Evolutionary conservation across 2,113 vertebrate species (phyloP).

Genomic region (Crotalus tigris): DNA sequence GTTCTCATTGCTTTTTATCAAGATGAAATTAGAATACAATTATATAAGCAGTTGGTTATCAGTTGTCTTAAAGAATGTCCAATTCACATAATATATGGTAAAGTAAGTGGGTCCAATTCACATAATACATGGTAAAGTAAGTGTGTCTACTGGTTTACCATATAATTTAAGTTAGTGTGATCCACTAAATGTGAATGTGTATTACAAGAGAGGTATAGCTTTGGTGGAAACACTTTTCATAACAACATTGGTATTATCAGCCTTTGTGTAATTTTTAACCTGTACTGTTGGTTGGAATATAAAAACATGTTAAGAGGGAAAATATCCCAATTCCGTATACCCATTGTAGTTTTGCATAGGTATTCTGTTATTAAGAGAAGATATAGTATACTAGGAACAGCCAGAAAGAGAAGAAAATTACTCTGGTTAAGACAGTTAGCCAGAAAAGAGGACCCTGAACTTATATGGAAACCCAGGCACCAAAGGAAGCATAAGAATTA

Average conservation of each 20-base stretch:
- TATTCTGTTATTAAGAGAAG: neutral
- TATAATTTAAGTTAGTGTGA: neutral
- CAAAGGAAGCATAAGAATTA: neutral
- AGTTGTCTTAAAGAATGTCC: neutral
- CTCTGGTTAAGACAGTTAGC: neutral
- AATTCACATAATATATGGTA: neutral
- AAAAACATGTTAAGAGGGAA: neutral
- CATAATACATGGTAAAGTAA: neutral
- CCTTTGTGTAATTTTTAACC: neutral
- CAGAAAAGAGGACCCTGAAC: neutral
- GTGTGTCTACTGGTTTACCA: neutral
- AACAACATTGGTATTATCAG: neutral
- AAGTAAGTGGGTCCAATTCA: neutral
- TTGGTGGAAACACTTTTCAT: neutral
- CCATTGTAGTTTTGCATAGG: neutral
- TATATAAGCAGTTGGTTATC: neutral
- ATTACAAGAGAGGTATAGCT: neutral
- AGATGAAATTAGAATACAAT: neutral
- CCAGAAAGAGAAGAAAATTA: neutral
- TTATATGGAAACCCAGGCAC: neutral
- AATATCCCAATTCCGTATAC: neutral
- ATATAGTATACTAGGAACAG: neutral
- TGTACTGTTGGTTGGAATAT: neutral
- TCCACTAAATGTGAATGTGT: neutral
- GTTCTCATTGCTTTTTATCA: neutral